Base-by-base conservation (phyloP, 1,140 invertebrate species). In the Apolygus lucorum region DNA sequence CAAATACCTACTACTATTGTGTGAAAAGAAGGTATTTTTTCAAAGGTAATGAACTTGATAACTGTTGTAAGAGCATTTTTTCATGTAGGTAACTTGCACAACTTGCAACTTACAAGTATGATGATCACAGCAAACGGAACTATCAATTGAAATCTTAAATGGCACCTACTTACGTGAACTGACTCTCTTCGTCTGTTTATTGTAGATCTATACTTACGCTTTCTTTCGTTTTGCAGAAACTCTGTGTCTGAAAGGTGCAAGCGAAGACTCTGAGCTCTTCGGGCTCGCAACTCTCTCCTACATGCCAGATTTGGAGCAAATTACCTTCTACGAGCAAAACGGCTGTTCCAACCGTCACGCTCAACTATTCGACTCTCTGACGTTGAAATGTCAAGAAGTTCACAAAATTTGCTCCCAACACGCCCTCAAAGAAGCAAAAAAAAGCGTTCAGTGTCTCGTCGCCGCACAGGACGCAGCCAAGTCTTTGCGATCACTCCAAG, bases 201-300 rank as follows among this genome's bases (percentile, higher is more conserved):
- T n/a, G n/a, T n/a, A n/a, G n/a, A n/a, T n/a, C n/a, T n/a, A n/a
- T n/a, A n/a, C n/a, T n/a, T n/a, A n/a, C n/a, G n/a, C n/a, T n/a
- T n/a, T n/a, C n/a, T n/a, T n/a, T n/a, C n/a, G n/a, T n/a, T n/a
- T n/a, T n/a, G n/a, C n/a, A n/a, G n/a, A n/a, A n/a, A 42, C 34
- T 42, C 17, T 42, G 4, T 42, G 34, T 17, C 34, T 42, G 4
- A 4, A 42, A 42, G 4, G 4, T 8, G 34, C 34, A 17, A 8
- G 4, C 4, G n/a, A n/a, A n/a, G 34, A 42, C 17, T 42, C 34
- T 42, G 34, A 42, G 4, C 4, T 4, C 17, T n/a, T n/a, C n/a
- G 54, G 54, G 22, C 11, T 59, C 11, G 22, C 22, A 59, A 81
- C 64, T 11, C 14, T 66, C 11, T 27, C 64, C 4, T 66, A 66